Conservation (phyloP, 2,888 invertebrate genomes). For the Drosophila siamana region DNA sequence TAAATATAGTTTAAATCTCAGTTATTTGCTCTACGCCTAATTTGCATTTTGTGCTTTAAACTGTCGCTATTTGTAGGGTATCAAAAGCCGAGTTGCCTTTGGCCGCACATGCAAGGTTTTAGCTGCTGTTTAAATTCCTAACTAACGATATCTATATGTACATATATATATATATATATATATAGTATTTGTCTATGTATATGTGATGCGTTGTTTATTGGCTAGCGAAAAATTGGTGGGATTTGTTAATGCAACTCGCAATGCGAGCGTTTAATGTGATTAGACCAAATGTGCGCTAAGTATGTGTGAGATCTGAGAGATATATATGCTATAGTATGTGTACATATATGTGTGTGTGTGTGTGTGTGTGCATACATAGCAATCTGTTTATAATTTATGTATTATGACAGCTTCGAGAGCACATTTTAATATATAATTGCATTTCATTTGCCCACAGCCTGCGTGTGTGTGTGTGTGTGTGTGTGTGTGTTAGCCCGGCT, state of each 20-base stretch:
- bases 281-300: conserved; percentile 10
- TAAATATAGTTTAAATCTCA: too few species aligned
- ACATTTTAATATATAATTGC: conserved; percentile 52
- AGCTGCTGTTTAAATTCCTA: too few species aligned
- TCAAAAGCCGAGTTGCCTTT: too few species aligned
- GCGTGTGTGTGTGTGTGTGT: conserved; percentile 1
- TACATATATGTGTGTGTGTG: not conserved
- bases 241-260: conserved; percentile 34
- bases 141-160: too few species aligned
- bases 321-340: too few species aligned
- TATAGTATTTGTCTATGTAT: not conserved
- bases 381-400: conserved; percentile 32
- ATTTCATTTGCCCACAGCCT: conserved; percentile 25
- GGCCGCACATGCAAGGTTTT: too few species aligned
- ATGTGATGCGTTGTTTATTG: conserved; percentile 14
- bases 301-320: not conserved
- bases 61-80: too few species aligned
- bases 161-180: not conserved
- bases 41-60: too few species aligned
- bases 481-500: not conserved
- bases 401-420: conserved; percentile 23
- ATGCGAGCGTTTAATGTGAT: conserved; percentile 20
- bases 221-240: conserved; percentile 27
- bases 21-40: too few species aligned
- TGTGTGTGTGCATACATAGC: not conserved